These are phyloP conservation scores for Opisthocomus hoazin DNA, from an alignment of 2,113 vertebrate genomes.

Conservation along the genomic window DNA sequence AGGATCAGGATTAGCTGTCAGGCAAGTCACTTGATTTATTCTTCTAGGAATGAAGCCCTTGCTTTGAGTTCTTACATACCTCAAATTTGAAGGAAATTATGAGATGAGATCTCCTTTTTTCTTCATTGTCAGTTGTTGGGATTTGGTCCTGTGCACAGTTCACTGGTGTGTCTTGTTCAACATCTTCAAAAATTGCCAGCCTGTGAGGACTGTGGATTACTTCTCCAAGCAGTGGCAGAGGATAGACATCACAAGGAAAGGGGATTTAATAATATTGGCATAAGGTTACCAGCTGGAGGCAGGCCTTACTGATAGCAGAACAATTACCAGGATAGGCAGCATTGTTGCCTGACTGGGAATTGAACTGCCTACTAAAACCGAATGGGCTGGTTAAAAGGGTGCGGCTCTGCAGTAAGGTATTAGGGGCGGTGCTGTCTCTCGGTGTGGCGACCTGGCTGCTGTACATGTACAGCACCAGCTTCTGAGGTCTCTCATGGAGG, in stretches of 20 bases:
- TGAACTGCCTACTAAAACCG: neutral
- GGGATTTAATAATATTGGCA: neutral
- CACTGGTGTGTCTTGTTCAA: neutral
- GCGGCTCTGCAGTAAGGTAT: neutral
- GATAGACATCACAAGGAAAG: neutral
- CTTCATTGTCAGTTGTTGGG: neutral
- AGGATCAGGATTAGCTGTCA: neutral
- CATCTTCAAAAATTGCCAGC: neutral
- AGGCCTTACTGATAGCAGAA: neutral
- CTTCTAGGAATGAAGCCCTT: neutral
- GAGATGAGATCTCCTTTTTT: neutral
- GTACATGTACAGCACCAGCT: neutral
- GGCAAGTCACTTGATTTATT: neutral
- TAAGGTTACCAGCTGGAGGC: neutral
- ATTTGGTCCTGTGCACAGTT: neutral
- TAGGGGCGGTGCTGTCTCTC: neutral
- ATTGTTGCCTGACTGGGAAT: neutral
- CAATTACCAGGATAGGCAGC: neutral
- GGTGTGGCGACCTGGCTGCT: neutral
- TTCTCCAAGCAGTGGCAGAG: neutral
- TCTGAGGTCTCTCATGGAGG: neutral
- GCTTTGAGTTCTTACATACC: neutral
- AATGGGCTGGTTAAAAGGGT: neutral
- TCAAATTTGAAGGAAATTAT: neutral
- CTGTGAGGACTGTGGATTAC: neutral